Base-by-base conservation (phyloP, 2,888 invertebrate species). In the Ethmia dodecea region DNA sequence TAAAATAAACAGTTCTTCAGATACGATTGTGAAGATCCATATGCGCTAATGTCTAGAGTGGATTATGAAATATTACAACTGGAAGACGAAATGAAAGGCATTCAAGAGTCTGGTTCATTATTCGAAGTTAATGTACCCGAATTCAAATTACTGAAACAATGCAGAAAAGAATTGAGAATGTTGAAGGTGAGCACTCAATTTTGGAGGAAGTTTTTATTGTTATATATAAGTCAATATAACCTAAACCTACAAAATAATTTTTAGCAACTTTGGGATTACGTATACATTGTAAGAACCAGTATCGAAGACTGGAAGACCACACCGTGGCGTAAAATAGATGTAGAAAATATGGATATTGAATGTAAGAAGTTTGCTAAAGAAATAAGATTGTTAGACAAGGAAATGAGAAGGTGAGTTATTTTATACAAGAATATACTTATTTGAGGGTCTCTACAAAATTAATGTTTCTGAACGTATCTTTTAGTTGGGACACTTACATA, bases 341-440 rank as follows among this genome's bases (percentile, higher is more conserved):
- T 98, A 25, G 98, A 98, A 79, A 97, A 97, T 61, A 98, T 98
- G 97, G 98, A 98, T 63, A 95, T 98, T 52, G 98, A 98, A 75
- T 98, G 98, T 74, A 98, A 98, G 71, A 96, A 97, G 68, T 98
- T 98, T 74, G 95, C 97, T 1, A 98, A 98, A 79, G 96, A 97
- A 73, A 94, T 96, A 37, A 88, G 95, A 61, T 89, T 94, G 33
- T 73, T 98, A 55, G 98, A 98, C 65, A 98, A 98, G 67, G 98
- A 98, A 84, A 97, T 98, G 95, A 89, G 97, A 55, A 88, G 90
- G 49, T 80, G 49, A 41, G 33, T 10, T 16, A 12, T 24, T 4
- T n/a, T 10, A 14, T 22, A 22, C 9, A 22, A n/a, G 22, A 22
- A n/a, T 22, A n/a, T n/a, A n/a, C n/a, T n/a, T n/a, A n/a, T n/a